Evolutionary conservation across 2,888 invertebrate genomes (phyloP).

Genomic region (Teinopalpus imperialis): DNA sequence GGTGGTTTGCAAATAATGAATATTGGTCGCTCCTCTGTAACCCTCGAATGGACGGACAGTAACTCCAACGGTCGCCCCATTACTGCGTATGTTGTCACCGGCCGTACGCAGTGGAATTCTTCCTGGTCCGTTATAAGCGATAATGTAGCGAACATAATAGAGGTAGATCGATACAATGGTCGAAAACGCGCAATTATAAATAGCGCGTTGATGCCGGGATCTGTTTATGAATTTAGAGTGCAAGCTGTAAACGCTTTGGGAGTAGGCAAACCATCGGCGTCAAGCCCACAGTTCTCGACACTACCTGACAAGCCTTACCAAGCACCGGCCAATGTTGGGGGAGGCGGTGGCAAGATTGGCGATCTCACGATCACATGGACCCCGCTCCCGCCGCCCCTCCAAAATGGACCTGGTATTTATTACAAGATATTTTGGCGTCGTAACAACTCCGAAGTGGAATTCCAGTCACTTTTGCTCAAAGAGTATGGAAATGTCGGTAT

Average conservation of each 20-base stretch:
- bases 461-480: slow-evolving; percentile 86
- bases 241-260: slow-evolving; percentile 94
- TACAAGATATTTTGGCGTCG: slow-evolving; percentile 95
- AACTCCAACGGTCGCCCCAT: slow-evolving; percentile 92
- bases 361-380: slow-evolving; percentile 96
- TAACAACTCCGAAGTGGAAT: slow-evolving; percentile 87
- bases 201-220: slow-evolving; percentile 91
- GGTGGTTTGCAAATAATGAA: slow-evolving; percentile 92
- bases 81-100: slow-evolving; percentile 89
- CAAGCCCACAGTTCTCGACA: slow-evolving; percentile 93
- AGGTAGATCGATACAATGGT: slow-evolving; percentile 89
- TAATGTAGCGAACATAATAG: slow-evolving; percentile 84
- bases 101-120: slow-evolving; percentile 92
- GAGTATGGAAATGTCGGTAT: slow-evolving; percentile 89
- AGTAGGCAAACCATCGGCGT: slow-evolving; percentile 89
- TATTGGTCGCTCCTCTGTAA: slow-evolving; percentile 88
- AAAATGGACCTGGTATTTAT: slow-evolving; percentile 94
- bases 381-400: slow-evolving; percentile 88
- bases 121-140: slow-evolving; percentile 89
- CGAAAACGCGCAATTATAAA: slow-evolving; percentile 88
- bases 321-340: slow-evolving; percentile 90
- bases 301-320: slow-evolving; percentile 89
- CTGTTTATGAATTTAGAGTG: slow-evolving; percentile 94
- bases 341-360: slow-evolving; percentile 97
- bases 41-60: slow-evolving; percentile 95